A percentile compares a stretch with the other conserved stretches of the same genome.
phyloP scores from a whole-genome alignment of 2,797 vertebrate species.

The Yasuhikotakia modesta region DNA sequence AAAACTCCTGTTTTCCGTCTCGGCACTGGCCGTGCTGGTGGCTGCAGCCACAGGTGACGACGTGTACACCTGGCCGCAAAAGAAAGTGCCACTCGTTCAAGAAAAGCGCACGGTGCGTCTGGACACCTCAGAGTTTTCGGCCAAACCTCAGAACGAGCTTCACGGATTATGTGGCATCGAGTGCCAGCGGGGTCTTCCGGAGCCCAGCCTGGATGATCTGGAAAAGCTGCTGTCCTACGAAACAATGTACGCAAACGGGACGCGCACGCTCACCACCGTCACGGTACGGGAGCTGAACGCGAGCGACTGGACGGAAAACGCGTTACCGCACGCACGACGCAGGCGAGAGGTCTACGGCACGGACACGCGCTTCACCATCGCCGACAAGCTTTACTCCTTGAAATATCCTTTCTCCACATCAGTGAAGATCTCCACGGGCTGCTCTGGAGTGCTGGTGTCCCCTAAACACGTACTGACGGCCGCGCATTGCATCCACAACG shows the following conservation, averaged over 20 bases:
- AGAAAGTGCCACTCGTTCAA: conserved; percentile 85
- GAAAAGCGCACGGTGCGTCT: conserved; percentile 84
- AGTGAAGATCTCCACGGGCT: conserved; percentile 95
- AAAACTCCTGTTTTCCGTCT: conserved; percentile 77
- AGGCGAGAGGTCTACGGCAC: conserved; percentile 91
- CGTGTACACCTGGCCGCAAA: conserved; percentile 87
- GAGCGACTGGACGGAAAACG: conserved; percentile 57
- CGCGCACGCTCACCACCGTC: conserved; percentile 84
- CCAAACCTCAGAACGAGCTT: conserved; percentile 75
- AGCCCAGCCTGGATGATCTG: conserved; percentile 80
- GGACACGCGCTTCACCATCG: conserved; percentile 94
- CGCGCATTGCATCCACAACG: conserved; percentile 93
- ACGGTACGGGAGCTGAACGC: conserved; percentile 70
- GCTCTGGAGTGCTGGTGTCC: conserved; percentile 90
- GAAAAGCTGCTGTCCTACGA: conserved; percentile 92
- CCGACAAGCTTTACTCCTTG: conserved; percentile 87
- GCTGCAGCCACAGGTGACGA: conserved; percentile 71
- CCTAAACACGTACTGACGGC: conserved; percentile 92
- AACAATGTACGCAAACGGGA: conserved; percentile 92
- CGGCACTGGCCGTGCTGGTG: conserved; percentile 70
- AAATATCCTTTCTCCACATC: conserved; percentile 92
- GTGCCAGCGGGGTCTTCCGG: conserved; percentile 83
- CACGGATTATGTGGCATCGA: conserved; percentile 89
- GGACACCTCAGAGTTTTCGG: conserved; percentile 82
- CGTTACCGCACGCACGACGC: conserved; percentile 67